phyloP scores from a whole-genome alignment of 2,888 invertebrate species.

The Sarcophaga variegata region DNA sequence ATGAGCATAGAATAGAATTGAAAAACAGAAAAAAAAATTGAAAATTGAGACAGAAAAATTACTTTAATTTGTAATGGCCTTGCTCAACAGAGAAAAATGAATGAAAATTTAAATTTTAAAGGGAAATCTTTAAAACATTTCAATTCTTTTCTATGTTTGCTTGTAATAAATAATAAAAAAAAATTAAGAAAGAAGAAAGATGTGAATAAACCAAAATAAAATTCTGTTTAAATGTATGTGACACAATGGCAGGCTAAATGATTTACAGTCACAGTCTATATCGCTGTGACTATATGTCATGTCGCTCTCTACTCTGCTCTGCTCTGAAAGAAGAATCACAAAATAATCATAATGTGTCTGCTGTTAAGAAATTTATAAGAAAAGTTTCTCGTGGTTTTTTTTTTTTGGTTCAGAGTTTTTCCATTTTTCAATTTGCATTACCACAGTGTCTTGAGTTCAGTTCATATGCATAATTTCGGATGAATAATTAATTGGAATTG shows the following conservation, averaged over 20 bases:
- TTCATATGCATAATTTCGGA: too few relatives aligned
- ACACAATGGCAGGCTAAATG: too few relatives aligned
- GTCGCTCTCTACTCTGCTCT: not conserved
- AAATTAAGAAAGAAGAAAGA: not conserved
- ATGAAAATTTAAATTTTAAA: not conserved
- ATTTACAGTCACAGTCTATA: too few relatives aligned
- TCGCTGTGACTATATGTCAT: not conserved
- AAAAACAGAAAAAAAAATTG: not conserved
- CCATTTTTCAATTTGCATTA: too few relatives aligned
- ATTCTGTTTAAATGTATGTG: not conserved
- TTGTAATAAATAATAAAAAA: constrained; percentile 6
- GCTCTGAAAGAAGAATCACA: not conserved
- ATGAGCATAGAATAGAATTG: not conserved
- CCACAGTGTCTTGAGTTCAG: too few relatives aligned
- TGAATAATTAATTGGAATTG: too few relatives aligned
- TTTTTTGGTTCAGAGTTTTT: not conserved
- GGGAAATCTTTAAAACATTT: not conserved
- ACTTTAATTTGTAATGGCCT: constrained; percentile 1
- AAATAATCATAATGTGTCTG: constrained; percentile 42
- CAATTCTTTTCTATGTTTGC: not conserved
- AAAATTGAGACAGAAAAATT: not conserved
- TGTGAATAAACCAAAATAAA: not conserved
- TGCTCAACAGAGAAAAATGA: too few relatives aligned
- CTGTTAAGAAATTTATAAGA: not conserved
- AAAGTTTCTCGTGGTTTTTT: not conserved